Conservation (phyloP, 2,113 vertebrate genomes). For the Neofelis nebulosa region DNA sequence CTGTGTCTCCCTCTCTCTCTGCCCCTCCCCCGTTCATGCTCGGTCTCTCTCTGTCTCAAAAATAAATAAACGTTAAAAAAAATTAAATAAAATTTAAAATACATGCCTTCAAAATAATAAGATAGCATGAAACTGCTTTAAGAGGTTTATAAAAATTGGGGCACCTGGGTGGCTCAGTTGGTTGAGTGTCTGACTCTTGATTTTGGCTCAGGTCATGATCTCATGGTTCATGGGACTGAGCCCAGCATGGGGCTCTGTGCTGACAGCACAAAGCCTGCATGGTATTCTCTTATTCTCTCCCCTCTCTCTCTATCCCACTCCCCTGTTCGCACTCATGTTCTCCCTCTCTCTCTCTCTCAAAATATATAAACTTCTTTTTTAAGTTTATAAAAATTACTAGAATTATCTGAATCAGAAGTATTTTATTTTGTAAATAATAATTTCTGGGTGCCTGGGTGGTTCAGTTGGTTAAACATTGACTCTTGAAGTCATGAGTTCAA, state of each 20-base stretch:
- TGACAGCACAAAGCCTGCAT: too few relatives aligned
- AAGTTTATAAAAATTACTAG: neutral
- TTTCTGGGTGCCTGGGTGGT: neutral
- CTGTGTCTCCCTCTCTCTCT: neutral
- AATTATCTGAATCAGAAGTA: conserved; percentile 17
- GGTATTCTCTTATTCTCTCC: too few relatives aligned
- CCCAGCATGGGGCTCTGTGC: too few relatives aligned
- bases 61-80: neutral
- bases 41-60: neutral
- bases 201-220: too few relatives aligned
- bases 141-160: conserved; percentile 7
- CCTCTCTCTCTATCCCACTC: too few relatives aligned
- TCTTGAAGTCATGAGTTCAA: neutral
- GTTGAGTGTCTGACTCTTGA: too few relatives aligned
- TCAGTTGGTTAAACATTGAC: neutral
- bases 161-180: too few relatives aligned
- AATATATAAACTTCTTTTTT: too few relatives aligned
- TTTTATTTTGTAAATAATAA: neutral
- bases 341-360: too few relatives aligned
- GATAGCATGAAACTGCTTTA: conserved; percentile 15
- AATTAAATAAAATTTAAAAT: neutral
- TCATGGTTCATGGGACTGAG: too few relatives aligned
- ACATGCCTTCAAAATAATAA: neutral
- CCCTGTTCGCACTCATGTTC: too few relatives aligned
- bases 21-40: too few relatives aligned